Base-by-base conservation (phyloP, 2,888 invertebrate genomes). In the Trileptium ribeirensis region DNA sequence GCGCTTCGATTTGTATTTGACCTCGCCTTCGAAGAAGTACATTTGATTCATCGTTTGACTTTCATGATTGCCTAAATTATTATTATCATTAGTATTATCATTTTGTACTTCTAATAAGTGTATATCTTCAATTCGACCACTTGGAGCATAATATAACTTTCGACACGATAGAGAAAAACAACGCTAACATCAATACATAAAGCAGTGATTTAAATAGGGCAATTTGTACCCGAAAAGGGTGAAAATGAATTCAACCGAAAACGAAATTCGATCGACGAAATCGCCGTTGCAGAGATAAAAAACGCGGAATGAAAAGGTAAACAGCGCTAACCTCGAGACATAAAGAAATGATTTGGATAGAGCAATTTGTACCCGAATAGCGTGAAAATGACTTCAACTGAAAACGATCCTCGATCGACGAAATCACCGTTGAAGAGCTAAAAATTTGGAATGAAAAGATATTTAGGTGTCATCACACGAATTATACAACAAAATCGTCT, bases 21-120 rank as follows among this genome's bases (percentile, higher is more conserved):
- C 98, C 91, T 99, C 99, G 0, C 98, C 99, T 84, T 96, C 95
- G 91, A 99, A 99, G 0, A 99, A 99, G 89, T 99, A 99, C 95
- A 99, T 97, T 90, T 96, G 95, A 90, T 99, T 99, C 98, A 99
- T 99, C 82, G 94, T 95, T 74, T 94, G 92, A 86, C 96, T 96
- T 89, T 99, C 98, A 89, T 99, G 98, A 90, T 99, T 99, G n/a
- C 97, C 96, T 95, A 89, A 0, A 87, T n/a, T n/a, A n/a, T n/a
- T n/a, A n/a, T n/a, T n/a, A n/a, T n/a, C n/a, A n/a, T n/a, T n/a
- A n/a, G n/a, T n/a, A n/a, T n/a, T n/a, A n/a, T n/a, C n/a, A n/a
- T n/a, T n/a, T n/a, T n/a, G n/a, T n/a, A n/a, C n/a, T n/a, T n/a
- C n/a, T n/a, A n/a, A n/a, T n/a, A n/a, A n/a, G n/a, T n/a, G n/a